Percentiles rank a stretch among this genome's conserved stretches.
These are phyloP conservation scores for Adoxophyes honmai DNA, from an alignment of 1,140 invertebrate genomes.

Conservation along the genomic window DNA sequence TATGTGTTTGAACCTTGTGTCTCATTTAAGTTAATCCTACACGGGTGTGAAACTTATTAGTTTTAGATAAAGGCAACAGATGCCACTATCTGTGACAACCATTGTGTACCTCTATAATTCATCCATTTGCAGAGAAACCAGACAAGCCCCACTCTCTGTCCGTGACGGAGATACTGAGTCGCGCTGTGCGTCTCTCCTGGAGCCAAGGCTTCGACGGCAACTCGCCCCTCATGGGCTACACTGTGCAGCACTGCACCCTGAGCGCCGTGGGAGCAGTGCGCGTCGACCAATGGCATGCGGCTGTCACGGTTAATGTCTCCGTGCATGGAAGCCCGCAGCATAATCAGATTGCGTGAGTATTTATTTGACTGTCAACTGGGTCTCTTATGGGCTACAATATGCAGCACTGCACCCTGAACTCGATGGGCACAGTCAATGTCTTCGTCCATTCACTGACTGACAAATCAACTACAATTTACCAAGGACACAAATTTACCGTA, in stretches of 20 bases:
- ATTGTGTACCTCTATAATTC: no score
- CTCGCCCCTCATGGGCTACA: conserved; percentile 85
- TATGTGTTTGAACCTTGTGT: no score
- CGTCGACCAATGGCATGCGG: conserved; percentile 61
- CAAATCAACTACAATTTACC: no score
- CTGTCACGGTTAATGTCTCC: conserved; percentile 64
- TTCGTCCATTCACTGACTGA: no score
- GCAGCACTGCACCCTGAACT: no score
- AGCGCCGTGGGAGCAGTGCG: conserved; percentile 67
- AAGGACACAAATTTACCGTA: no score
- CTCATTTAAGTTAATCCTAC: no score
- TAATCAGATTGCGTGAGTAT: conserved; percentile 52
- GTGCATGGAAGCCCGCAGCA: conserved; percentile 43
- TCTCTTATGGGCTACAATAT: no score
- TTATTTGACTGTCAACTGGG: not conserved
- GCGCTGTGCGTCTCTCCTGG: conserved; percentile 86
- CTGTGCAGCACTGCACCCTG: conserved; percentile 80
- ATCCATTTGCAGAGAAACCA: conserved; percentile 82
- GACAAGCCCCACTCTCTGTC: conserved; percentile 83
- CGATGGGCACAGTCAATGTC: no score
- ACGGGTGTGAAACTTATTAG: no score
- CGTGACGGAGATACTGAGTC: conserved; percentile 82
- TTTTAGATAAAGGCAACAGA: no score
- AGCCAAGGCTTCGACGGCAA: conserved; percentile 89
- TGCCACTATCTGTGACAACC: no score